These are phyloP conservation scores for Microplitis demolitor DNA, from an alignment of 1,140 invertebrate genomes.

Conservation along the genomic window DNA sequence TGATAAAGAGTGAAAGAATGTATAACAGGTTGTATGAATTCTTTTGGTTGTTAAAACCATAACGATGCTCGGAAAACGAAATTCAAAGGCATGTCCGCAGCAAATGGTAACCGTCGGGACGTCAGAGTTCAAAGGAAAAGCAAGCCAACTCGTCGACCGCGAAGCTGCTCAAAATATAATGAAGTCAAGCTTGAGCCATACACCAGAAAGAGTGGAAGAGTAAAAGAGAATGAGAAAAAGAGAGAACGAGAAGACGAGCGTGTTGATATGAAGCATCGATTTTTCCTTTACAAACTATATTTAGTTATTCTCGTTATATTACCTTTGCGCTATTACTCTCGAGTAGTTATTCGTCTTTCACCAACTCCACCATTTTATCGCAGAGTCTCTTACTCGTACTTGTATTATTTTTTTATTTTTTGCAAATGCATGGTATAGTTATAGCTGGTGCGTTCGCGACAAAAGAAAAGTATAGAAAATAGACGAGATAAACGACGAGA, in stretches of 20 bases:
- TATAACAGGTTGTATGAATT: constrained; percentile 9
- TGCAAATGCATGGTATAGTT: too few species aligned
- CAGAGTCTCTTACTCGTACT: not conserved
- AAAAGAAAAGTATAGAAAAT: constrained; percentile 2
- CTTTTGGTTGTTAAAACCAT: constrained; percentile 23
- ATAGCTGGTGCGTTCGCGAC: not conserved
- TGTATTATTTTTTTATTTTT: not conserved
- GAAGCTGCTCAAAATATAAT: constrained; percentile 26
- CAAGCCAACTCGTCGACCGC: constrained; percentile 10
- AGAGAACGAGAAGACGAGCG: not conserved
- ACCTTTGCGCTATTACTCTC: not conserved
- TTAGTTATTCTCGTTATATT: not conserved
- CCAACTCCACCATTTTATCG: not conserved
- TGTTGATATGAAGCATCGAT: constrained; percentile 7
- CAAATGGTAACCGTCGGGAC: constrained; percentile 24
- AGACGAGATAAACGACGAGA: constrained; percentile 8
- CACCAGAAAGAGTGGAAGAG: not conserved
- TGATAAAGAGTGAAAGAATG: too few species aligned
- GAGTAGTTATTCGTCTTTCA: too few species aligned
- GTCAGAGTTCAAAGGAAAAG: constrained; percentile 21
- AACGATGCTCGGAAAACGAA: constrained; percentile 23
- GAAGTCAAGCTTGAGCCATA: constrained; percentile 11
- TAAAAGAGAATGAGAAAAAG: too few species aligned
- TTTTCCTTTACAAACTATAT: constrained; percentile 11
- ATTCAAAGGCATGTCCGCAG: constrained; percentile 21